Conservation (phyloP, 2,113 vertebrate genomes). For the Microcebus jonahi region DNA sequence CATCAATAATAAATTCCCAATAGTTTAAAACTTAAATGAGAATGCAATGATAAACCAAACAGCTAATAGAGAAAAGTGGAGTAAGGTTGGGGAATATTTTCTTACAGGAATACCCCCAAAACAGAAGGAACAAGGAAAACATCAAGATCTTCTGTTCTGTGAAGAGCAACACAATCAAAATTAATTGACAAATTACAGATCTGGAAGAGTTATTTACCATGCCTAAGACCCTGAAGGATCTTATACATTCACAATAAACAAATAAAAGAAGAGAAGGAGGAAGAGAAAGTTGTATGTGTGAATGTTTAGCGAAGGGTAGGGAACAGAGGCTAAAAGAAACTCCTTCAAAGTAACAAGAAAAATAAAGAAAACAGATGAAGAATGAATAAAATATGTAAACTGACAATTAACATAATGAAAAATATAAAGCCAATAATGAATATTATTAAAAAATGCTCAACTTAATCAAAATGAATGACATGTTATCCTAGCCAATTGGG, state of each 20-base stretch:
- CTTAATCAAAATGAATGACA: too few species aligned
- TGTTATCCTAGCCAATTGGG: too few species aligned
- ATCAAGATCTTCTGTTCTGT: not conserved
- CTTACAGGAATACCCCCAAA: not conserved
- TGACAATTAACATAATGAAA: not conserved
- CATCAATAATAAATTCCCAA: not conserved
- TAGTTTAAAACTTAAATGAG: not conserved
- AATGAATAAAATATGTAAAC: not conserved
- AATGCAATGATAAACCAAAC: not conserved
- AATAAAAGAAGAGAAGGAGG: not conserved
- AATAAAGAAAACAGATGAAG: not conserved
- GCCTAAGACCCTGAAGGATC: not conserved
- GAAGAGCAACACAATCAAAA: not conserved
- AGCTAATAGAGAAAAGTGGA: not conserved
- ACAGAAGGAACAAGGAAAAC: not conserved
- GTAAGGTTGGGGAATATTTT: not conserved
- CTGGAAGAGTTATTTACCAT: not conserved
- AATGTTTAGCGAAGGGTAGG: rapidly evolving
- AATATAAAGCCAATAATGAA: not conserved
- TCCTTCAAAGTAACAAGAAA: not conserved
- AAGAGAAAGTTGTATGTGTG: not conserved
- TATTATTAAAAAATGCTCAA: not conserved
- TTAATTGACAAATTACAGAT: not conserved
- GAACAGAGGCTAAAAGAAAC: not conserved
- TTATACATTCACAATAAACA: not conserved